Conservation (phyloP, 2,888 invertebrate species). For the Pandemis cinnamomeana region DNA sequence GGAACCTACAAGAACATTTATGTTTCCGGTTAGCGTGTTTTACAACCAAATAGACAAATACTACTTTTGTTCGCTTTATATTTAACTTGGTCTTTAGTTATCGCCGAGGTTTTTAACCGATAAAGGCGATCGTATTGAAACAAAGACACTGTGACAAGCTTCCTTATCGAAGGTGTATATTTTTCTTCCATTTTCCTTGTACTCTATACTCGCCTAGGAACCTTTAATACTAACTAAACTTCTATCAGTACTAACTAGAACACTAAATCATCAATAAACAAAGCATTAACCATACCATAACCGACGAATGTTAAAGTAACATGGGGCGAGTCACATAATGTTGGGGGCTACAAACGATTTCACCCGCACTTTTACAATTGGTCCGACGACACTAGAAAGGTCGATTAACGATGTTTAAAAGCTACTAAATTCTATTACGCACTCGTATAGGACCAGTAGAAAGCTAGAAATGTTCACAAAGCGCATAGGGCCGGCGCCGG, state of each 20-base stretch:
- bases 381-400: not conserved
- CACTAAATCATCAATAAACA: too few species aligned
- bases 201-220: not conserved
- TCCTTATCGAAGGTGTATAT: conserved; percentile 3
- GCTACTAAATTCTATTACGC: not conserved
- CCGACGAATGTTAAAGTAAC: too few species aligned
- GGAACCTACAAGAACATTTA: too few species aligned
- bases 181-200: conserved; percentile 2
- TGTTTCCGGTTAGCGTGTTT: too few species aligned
- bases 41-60: too few species aligned
- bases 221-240: too few species aligned
- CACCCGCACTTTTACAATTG: not conserved
- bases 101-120: conserved; percentile 23
- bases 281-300: too few species aligned
- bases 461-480: conserved; percentile 7
- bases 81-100: not conserved
- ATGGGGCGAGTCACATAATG: too few species aligned
- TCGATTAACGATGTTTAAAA: not conserved
- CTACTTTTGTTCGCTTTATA: not conserved
- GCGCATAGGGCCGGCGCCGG: not conserved
- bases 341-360: not conserved
- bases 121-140: conserved; percentile 12
- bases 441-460: not conserved
- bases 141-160: conserved; percentile 4
- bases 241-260: too few species aligned